Conservation (phyloP, 1,140 invertebrate species). For the Ridgeia piscesae region DNA sequence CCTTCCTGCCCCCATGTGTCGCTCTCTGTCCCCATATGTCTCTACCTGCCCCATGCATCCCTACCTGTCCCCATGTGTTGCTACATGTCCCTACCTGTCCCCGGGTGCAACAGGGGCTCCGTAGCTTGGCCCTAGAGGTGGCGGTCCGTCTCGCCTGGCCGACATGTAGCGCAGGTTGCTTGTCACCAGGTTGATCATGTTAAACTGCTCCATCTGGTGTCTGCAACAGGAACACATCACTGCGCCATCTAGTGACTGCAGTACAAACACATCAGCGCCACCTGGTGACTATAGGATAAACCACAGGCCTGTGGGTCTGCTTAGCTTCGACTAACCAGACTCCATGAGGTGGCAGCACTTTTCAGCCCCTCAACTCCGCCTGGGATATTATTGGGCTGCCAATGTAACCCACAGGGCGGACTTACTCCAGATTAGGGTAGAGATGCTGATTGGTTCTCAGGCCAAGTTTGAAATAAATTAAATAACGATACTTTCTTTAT, state of each 20-base stretch:
- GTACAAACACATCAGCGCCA: neutral
- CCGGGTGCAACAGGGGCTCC: neutral
- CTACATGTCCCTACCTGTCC: neutral
- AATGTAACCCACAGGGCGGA: no score
- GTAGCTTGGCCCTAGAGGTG: neutral
- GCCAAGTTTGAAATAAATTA: no score
- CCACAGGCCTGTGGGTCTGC: neutral
- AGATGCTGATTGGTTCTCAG: no score
- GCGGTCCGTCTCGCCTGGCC: neutral
- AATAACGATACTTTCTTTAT: no score
- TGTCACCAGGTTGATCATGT: neutral
- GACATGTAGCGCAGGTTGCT: slow-evolving; percentile 3
- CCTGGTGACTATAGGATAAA: neutral
- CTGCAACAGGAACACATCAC: neutral
- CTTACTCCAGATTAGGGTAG: no score
- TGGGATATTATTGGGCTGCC: no score
- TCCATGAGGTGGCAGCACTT: no score
- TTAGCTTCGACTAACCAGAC: no score
- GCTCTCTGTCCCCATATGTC: neutral
- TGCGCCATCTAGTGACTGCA: neutral
- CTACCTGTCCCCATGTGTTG: neutral
- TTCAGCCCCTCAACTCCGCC: no score
- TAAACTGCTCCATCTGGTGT: neutral
- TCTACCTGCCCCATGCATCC: neutral
- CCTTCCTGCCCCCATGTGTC: neutral